phyloP scores from a whole-genome alignment of 2,797 vertebrate species.

The Anas flavirostris region DNA sequence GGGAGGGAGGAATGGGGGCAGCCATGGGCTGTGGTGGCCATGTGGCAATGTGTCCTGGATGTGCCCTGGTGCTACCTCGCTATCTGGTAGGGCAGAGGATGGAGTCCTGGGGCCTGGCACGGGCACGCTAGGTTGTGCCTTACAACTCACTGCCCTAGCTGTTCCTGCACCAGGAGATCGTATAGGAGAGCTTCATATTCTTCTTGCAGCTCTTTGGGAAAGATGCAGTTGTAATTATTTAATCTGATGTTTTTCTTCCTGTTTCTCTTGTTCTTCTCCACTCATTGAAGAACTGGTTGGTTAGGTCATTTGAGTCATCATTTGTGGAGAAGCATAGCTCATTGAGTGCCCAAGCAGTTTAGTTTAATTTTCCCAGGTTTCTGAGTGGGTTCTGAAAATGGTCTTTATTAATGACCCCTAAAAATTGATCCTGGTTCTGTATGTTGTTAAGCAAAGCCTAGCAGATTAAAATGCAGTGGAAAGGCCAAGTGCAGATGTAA shows the following conservation, averaged over 20 bases:
- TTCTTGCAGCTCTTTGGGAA: neutral
- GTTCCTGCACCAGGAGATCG: neutral
- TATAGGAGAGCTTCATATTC: neutral
- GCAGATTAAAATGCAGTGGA: neutral
- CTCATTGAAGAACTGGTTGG: constrained; percentile 8
- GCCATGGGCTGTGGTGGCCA: neutral
- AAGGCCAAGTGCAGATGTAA: neutral
- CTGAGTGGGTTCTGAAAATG: constrained; percentile 13
- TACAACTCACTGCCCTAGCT: neutral
- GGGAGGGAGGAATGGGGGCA: neutral
- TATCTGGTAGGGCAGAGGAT: neutral
- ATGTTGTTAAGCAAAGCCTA: constrained; percentile 1
- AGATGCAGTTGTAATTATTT: neutral
- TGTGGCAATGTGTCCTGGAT: neutral
- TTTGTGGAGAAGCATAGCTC: constrained; percentile 33
- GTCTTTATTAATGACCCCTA: constrained; percentile 29
- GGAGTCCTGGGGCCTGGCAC: neutral
- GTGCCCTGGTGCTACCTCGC: neutral
- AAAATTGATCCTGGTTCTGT: constrained; percentile 3
- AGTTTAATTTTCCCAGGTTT: constrained; percentile 44
- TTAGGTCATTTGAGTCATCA: neutral
- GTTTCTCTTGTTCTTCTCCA: neutral
- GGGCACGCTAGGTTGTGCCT: neutral
- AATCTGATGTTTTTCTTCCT: neutral
- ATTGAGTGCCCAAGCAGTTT: constrained; percentile 28